Percentiles rank a stretch among this genome's conserved stretches.
phyloP scores from a whole-genome alignment of 2,113 vertebrate species.

The Pterophyllum scalare region DNA sequence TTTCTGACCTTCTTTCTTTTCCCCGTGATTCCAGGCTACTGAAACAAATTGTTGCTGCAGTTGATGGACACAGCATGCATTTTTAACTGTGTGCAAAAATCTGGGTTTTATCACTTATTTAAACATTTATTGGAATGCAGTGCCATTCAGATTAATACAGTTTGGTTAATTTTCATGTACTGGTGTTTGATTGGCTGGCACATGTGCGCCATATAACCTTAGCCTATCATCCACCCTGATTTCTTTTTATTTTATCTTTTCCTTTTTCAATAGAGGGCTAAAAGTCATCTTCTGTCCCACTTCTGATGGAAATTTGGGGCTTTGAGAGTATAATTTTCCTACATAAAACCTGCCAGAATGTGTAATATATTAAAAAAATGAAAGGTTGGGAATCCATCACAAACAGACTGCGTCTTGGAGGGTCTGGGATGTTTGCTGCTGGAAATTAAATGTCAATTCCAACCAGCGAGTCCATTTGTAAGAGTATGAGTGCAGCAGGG shows the following conservation, averaged over 20 bases:
- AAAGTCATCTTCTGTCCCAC: background rate
- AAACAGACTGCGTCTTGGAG: background rate
- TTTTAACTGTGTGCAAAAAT: background rate
- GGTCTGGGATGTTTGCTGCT: background rate
- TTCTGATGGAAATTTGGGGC: background rate
- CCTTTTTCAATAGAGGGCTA: background rate
- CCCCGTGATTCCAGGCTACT: conserved; percentile 4
- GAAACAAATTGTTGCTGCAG: conserved; percentile 4
- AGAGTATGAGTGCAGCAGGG: background rate
- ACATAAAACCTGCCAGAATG: background rate
- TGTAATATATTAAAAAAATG: background rate
- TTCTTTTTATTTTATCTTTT: background rate
- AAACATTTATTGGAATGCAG: background rate
- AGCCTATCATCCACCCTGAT: background rate
- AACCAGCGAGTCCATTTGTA: conserved; percentile 15
- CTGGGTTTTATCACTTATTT: background rate
- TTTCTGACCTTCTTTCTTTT: no score
- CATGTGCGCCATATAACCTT: background rate
- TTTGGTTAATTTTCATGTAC: background rate
- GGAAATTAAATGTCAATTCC: conserved; percentile 35
- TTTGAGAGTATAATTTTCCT: background rate
- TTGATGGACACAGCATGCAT: rapidly evolving
- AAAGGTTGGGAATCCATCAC: background rate
- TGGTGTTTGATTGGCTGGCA: background rate
- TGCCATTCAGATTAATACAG: background rate